Base-by-base conservation (phyloP, 2,797 vertebrate genomes). In the Chelonia mydas region DNA sequence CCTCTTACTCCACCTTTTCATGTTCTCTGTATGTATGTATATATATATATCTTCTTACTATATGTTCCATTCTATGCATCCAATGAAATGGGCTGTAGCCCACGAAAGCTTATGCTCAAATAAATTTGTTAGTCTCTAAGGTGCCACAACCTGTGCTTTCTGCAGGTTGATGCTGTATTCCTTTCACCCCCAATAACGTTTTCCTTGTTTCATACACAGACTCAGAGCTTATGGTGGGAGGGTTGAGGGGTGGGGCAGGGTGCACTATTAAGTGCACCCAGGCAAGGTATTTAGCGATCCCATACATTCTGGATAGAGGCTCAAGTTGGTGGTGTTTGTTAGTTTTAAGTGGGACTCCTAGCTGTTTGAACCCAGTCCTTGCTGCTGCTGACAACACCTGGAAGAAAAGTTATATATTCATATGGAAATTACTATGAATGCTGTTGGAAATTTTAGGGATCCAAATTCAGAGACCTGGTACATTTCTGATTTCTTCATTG, bases 401-500 rank as follows among this genome's bases (percentile, higher is more conserved):
- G 95, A 94, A 97, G 94, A 96, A 96, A 90, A 95, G 25, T 49
- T 28, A 31, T 77, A 17, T 31, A 49, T 49, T 77, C 86, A 90
- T 93, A 90, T 15, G 89, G 92, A 59, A 89, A 97, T 7, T 88
- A 95, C 96, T 97, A 91, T 59, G 90, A 86, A 97, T 86, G 78
- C 92, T 97, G 93, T 92, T 94, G 96, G 92, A 95, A 95, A 94
- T 94, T 96, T 95, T 93, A 93, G 88, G 83, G 94, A 96, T 74
- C 86, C 90, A 90, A 95, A 93, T 91, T 97, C 84, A 89, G 95
- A 96, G 96, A 97, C 96, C 55, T 93, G 96, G 76, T 83, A 96
- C 92, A 78, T 97, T 89, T 93, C 93, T 94, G 97, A 96, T 97
- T 92, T 95, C 95, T 97, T 97, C 96, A 96, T 97, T 97, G 86